Percentiles rank a stretch among this genome's conserved stretches.
phyloP scores from a whole-genome alignment of 2,113 vertebrate species.

The Pogonocichla stellata region DNA sequence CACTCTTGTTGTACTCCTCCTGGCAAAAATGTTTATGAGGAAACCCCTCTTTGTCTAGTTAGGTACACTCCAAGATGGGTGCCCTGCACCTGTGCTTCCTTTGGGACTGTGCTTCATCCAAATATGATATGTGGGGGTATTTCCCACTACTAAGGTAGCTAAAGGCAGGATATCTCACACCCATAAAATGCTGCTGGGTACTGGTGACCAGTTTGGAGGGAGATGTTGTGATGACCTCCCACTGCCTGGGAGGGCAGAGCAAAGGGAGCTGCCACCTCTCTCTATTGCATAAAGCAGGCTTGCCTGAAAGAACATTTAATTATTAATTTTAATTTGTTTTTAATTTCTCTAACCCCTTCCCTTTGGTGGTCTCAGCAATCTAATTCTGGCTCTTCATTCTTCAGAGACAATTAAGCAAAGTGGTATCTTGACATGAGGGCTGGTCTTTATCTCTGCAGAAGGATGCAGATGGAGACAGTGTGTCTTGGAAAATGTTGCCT shows the following conservation, averaged over 20 bases:
- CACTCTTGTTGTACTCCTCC: not conserved
- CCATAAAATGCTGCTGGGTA: not conserved
- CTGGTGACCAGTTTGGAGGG: not conserved
- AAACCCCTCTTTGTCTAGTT: not conserved
- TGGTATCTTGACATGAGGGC: not conserved
- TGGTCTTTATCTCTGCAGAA: not conserved
- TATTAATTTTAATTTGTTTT: not conserved
- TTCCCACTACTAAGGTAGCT: not conserved
- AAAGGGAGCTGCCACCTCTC: not conserved
- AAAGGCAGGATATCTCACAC: not conserved
- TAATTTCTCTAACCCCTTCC: not conserved
- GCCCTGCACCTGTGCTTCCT: not conserved
- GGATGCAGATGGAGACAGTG: not conserved
- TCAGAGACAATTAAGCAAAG: slow-evolving; percentile 11
- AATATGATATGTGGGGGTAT: not conserved
- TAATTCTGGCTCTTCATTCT: not conserved
- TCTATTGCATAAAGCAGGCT: not conserved
- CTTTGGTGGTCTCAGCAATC: not conserved
- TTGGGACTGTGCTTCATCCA: not conserved
- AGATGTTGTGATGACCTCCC: not conserved
- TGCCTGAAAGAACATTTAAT: not conserved
- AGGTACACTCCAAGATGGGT: not conserved
- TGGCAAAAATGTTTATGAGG: not conserved
- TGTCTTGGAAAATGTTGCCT: not conserved
- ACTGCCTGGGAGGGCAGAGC: not conserved